These are phyloP conservation scores for Ceratosolen fusciceps DNA, from an alignment of 1,140 invertebrate genomes.

Conservation along the genomic window DNA sequence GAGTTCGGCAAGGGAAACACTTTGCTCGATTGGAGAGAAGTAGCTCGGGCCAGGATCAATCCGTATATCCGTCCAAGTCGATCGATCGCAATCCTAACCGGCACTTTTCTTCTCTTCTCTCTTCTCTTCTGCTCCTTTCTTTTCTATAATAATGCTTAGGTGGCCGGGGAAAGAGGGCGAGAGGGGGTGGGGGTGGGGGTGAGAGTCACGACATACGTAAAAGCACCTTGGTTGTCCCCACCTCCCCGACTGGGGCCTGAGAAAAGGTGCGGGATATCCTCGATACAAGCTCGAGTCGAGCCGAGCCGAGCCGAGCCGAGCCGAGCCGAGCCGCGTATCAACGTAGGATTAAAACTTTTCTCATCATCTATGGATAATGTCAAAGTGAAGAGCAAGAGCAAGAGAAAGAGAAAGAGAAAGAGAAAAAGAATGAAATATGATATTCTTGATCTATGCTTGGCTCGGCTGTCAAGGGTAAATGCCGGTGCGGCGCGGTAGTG, in stretches of 20 bases:
- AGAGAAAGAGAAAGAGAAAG: no score
- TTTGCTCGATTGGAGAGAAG: conserved; percentile 39
- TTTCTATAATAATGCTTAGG: conserved; percentile 28
- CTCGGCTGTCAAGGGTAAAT: conserved; percentile 15
- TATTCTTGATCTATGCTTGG: conserved; percentile 9
- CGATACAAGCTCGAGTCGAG: conserved; percentile 18
- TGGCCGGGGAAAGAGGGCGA: background rate
- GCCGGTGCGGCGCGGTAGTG: background rate
- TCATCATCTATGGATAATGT: conserved; percentile 54
- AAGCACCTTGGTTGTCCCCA: no score
- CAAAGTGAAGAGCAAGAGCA: no score
- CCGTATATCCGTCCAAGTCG: background rate
- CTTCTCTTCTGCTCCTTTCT: background rate
- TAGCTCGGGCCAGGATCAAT: conserved; percentile 19
- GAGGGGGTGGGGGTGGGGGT: no score
- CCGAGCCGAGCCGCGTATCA: conserved; percentile 13
- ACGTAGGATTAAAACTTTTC: conserved; percentile 53
- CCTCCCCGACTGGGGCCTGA: background rate
- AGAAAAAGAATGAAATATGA: no score
- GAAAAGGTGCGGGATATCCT: conserved; percentile 2
- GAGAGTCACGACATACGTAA: background rate
- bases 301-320: no score
- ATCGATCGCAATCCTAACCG: background rate
- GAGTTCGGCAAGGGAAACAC: conserved; percentile 17
- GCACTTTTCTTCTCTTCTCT: background rate